Conservation (phyloP, 2,888 invertebrate genomes). For the Herminia tarsipennalis region DNA sequence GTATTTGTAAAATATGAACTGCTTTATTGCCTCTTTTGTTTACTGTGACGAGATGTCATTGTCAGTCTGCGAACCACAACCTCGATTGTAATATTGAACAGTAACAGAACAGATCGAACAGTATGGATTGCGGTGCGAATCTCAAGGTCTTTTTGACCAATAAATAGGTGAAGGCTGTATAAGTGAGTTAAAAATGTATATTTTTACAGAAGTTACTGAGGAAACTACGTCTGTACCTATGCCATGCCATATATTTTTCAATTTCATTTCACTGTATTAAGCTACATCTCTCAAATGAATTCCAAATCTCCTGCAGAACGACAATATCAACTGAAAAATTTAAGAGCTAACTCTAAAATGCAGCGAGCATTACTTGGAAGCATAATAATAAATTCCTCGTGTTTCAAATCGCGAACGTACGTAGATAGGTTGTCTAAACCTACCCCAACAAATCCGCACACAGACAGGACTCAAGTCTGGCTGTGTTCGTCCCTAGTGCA, state of each 20-base stretch:
- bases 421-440: constrained; percentile 46
- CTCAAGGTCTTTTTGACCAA: neutral
- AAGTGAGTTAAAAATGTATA: no score
- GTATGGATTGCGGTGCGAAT: neutral
- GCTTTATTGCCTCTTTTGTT: constrained; percentile 12
- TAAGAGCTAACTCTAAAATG: constrained; percentile 5
- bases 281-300: neutral
- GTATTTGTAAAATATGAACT: constrained; percentile 19
- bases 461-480: constrained; percentile 51
- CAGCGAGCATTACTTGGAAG: constrained; percentile 10
- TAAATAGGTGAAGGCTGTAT: neutral
- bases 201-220: no score
- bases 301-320: neutral
- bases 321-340: constrained; percentile 1
- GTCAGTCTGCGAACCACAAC: neutral
- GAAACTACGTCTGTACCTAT: no score
- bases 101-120: no score
- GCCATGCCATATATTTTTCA: no score
- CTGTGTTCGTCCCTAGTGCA: constrained; percentile 46
- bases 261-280: constrained; percentile 1
- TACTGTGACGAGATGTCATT: neutral
- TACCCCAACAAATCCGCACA: constrained; percentile 64
- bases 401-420: constrained; percentile 22
- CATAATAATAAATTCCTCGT: constrained; percentile 24
- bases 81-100: neutral